Percentiles rank a stretch among this genome's conserved stretches.
These are phyloP conservation scores for Nannobrachium achirus DNA, from an alignment of 2,113 vertebrate genomes.

Conservation along the genomic window DNA sequence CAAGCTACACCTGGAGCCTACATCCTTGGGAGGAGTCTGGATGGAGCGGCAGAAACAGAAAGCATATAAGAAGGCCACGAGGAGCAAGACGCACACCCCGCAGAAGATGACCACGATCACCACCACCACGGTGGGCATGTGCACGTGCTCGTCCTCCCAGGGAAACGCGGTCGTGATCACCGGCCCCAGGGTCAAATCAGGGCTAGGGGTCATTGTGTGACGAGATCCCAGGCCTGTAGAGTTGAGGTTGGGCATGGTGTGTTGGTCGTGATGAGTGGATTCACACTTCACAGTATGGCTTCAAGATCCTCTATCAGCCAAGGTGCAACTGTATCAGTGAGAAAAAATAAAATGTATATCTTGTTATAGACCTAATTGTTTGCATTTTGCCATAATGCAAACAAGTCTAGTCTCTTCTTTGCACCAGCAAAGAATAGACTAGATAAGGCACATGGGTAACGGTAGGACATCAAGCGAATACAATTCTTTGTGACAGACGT, in stretches of 20 bases:
- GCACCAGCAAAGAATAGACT: no score
- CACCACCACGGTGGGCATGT: slow-evolving; percentile 68
- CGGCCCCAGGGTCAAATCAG: not conserved
- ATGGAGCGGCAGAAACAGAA: slow-evolving; percentile 76
- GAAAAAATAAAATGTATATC: not conserved
- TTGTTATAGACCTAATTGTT: no score
- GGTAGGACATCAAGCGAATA: not conserved
- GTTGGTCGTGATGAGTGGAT: slow-evolving; percentile 46
- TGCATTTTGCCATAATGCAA: no score
- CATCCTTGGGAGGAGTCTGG: slow-evolving; percentile 28
- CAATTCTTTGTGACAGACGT: not conserved
- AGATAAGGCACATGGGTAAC: no score
- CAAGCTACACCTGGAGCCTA: slow-evolving; percentile 26
- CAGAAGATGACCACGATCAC: slow-evolving; percentile 72
- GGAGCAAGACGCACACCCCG: slow-evolving; percentile 73
- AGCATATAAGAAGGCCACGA: slow-evolving; percentile 72
- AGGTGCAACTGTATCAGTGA: not conserved
- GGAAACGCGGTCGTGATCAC: slow-evolving; percentile 22
- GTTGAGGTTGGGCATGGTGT: slow-evolving; percentile 25
- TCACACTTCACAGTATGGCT: not conserved
- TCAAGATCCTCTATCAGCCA: not conserved
- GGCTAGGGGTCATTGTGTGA: slow-evolving; percentile 7
- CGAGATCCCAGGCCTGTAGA: slow-evolving; percentile 24
- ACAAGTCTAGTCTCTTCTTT: no score
- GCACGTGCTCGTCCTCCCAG: slow-evolving; percentile 49